phyloP scores from a whole-genome alignment of 2,113 vertebrate genomes.

The Charina bottae region DNA sequence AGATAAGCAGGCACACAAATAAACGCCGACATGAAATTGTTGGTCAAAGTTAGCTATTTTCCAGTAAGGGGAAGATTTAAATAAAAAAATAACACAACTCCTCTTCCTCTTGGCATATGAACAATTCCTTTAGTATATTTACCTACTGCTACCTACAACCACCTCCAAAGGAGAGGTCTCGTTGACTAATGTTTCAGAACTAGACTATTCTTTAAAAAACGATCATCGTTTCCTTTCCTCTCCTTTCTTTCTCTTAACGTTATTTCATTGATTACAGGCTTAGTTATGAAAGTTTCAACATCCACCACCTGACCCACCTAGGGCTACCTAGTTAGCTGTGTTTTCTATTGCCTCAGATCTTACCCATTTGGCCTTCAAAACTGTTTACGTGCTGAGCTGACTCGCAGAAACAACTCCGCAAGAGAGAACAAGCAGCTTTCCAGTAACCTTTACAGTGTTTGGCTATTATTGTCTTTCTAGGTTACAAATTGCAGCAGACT shows the following conservation, averaged over 20 bases:
- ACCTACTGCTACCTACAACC: not conserved
- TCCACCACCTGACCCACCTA: not conserved
- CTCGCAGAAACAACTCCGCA: not conserved
- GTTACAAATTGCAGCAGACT: not conserved
- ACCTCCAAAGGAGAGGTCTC: slow-evolving; percentile 5
- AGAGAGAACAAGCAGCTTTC: not conserved
- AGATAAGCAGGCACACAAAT: not conserved
- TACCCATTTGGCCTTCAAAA: slow-evolving; percentile 16
- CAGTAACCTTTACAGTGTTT: not conserved
- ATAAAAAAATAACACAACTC: slow-evolving; percentile 2
- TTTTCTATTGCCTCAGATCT: not conserved
- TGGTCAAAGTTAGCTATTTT: not conserved
- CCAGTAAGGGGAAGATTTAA: not conserved
- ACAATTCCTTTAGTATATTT: not conserved
- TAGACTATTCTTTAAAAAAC: slow-evolving; percentile 13
- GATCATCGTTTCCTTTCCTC: not conserved
- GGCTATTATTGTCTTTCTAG: not conserved
- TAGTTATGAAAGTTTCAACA: not conserved
- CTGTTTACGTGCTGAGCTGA: accelerated
- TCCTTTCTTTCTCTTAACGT: not conserved
- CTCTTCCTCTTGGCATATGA: not conserved
- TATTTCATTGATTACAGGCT: not conserved
- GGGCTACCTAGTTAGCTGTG: not conserved
- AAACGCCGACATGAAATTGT: not conserved
- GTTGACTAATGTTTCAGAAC: not conserved